phyloP scores from a whole-genome alignment of 2,113 vertebrate species.

The Tupaia tana region DNA sequence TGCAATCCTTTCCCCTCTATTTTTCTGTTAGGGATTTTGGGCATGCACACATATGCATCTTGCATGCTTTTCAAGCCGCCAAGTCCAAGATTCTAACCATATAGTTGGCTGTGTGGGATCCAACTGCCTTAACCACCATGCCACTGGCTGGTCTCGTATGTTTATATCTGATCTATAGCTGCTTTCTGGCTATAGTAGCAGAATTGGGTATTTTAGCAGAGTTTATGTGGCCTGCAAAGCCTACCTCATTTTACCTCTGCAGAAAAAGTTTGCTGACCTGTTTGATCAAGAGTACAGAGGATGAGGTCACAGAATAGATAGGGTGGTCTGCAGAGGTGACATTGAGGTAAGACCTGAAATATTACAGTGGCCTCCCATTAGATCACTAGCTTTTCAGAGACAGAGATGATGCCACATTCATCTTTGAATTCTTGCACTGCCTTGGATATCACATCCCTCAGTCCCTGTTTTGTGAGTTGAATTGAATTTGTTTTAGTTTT shows the following conservation, averaged over 20 bases:
- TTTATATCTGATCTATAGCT: not conserved
- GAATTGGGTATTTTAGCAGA: not conserved
- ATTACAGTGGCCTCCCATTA: not conserved
- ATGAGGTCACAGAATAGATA: not conserved
- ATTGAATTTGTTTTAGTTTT: conserved; percentile 10
- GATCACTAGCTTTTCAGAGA: not conserved
- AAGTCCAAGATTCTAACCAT: too few relatives aligned
- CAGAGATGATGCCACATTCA: not conserved
- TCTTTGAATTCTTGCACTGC: not conserved
- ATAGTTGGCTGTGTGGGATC: too few relatives aligned
- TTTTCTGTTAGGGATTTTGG: too few relatives aligned
- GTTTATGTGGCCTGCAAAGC: not conserved
- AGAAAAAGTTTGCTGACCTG: not conserved
- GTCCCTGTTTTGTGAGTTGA: not conserved
- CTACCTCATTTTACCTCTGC: not conserved
- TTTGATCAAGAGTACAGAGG: not conserved
- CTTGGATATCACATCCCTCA: not conserved
- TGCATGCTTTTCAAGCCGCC: too few relatives aligned
- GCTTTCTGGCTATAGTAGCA: not conserved
- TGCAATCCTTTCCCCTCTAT: too few relatives aligned
- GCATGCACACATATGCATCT: too few relatives aligned
- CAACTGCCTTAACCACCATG: too few relatives aligned
- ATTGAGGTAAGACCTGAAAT: not conserved
- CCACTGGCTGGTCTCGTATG: too few relatives aligned
- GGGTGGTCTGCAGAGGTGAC: not conserved